A percentile compares a stretch with the other conserved stretches of the same genome.
These are phyloP conservation scores for Smithornis capensis DNA, from an alignment of 2,113 vertebrate species.

Conservation along the genomic window DNA sequence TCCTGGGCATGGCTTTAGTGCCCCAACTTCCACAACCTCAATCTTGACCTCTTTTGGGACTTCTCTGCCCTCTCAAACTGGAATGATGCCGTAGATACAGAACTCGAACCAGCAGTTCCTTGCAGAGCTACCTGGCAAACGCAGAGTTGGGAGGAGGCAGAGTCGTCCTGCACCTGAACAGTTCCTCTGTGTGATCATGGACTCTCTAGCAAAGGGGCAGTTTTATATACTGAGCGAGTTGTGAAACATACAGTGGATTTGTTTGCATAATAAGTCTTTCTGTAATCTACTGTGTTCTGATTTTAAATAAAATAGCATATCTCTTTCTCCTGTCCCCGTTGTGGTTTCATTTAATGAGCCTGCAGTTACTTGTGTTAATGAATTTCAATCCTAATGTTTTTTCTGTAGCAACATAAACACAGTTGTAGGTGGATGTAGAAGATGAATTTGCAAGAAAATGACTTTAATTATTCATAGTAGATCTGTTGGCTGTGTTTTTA, in stretches of 20 bases:
- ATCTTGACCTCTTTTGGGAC: not conserved
- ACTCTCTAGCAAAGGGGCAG: not conserved
- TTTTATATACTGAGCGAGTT: slow-evolving; percentile 5
- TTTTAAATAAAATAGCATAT: slow-evolving; percentile 66
- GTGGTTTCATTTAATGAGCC: not conserved
- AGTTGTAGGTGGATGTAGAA: not conserved
- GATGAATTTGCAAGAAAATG: not conserved
- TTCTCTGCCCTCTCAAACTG: slow-evolving; percentile 24
- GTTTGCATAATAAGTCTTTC: slow-evolving; percentile 58
- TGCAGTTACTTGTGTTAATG: fast-evolving
- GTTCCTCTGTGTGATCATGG: slow-evolving; percentile 8
- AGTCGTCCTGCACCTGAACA: not conserved
- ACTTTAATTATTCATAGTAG: not conserved
- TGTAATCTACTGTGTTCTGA: slow-evolving; percentile 67
- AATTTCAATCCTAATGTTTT: not conserved
- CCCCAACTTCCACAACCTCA: not conserved
- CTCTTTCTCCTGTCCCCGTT: not conserved
- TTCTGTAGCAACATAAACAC: not conserved
- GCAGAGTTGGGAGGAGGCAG: not conserved
- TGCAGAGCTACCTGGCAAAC: not conserved
- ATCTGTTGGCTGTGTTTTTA: not conserved
- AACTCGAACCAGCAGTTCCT: not conserved
- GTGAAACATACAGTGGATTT: slow-evolving; percentile 59
- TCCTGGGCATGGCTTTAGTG: not conserved
- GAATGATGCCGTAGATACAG: not conserved